phyloP scores from a whole-genome alignment of 2,888 invertebrate species.

The Rotaria socialis region DNA sequence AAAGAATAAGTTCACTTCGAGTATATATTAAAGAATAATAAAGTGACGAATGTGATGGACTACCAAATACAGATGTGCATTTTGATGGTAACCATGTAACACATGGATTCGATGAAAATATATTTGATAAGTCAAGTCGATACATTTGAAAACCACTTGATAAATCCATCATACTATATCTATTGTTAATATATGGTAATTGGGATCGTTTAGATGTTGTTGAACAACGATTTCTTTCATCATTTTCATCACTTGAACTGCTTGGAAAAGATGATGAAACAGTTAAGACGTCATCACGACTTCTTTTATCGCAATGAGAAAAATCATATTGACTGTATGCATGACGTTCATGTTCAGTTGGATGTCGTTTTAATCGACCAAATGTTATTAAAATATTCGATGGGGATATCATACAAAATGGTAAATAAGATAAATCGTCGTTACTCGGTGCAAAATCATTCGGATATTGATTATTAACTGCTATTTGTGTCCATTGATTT shows the following conservation, averaged over 20 bases:
- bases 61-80: not conserved
- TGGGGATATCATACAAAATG: not conserved
- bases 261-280: not conserved
- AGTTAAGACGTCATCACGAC: no score
- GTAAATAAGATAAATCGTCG: not conserved
- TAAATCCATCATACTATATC: not conserved
- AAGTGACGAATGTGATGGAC: not conserved
- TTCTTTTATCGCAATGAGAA: not conserved
- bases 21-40: constrained; percentile 18
- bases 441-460: not conserved
- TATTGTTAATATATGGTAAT: not conserved
- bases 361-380: constrained; percentile 14
- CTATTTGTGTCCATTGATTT: constrained; percentile 16
- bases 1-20: constrained; percentile 18
- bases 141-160: constrained; percentile 9
- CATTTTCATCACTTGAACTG: constrained; percentile 33
- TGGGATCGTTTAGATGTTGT: not conserved
- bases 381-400: not conserved
- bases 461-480: constrained; percentile 11
- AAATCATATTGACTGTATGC: constrained; percentile 25
- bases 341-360: not conserved
- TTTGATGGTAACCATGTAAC: not conserved
- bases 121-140: not conserved
- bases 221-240: not conserved
- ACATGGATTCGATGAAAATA: not conserved